Evolutionary conservation across 2,113 vertebrate species (phyloP), one percentile per base, ranked within the genome.

Genomic region (Scortum barcoo): DNA sequence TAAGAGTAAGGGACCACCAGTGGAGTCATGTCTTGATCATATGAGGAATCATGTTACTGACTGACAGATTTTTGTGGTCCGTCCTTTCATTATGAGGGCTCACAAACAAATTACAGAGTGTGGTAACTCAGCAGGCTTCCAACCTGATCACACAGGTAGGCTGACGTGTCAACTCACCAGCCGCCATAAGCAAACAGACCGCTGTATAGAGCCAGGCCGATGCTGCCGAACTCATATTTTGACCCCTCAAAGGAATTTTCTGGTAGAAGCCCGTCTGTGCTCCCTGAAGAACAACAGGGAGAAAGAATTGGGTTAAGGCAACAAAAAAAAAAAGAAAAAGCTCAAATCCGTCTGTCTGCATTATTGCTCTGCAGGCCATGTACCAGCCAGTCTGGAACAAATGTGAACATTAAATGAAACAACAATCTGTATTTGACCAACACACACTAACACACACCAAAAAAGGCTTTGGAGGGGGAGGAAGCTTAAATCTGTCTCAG

Each of bases 101-200:
- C 61, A 26, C n/a, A n/a, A 22, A 30, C 7, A 40, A 69, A 46
- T 33, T 16, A 44, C 4, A 60, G 9, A 60, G 22, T 1, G 28
- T 22, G 44, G 44, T 4, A 46, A 12, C 44, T 70, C 28, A 50
- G 13, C 19, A 42, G 51, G 16, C n/a, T 44, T 65, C 9, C 38
- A 58, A 40, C 38, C 26, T 60, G 56, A 81, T 30, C 13, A 38
- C n/a, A 51, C 50, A 36, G 60, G 22, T 20, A 8, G 17, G 14
- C 13, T 0, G 17, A 14, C 44, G 71, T 19, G 24, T 48, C 4
- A 40, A 84, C 97, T 91, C 92, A 99, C 98, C 98, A 99, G 89
- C 98, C 98, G 71, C 98, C 98, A 0, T 99, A 99, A 69, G 98
- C 98, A 33, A 99, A 99, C 56, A 99, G 97, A 0, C 98, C 98